Evolutionary conservation across 1,140 invertebrate genomes (phyloP).

Genomic region (Drosophila santomea): DNA sequence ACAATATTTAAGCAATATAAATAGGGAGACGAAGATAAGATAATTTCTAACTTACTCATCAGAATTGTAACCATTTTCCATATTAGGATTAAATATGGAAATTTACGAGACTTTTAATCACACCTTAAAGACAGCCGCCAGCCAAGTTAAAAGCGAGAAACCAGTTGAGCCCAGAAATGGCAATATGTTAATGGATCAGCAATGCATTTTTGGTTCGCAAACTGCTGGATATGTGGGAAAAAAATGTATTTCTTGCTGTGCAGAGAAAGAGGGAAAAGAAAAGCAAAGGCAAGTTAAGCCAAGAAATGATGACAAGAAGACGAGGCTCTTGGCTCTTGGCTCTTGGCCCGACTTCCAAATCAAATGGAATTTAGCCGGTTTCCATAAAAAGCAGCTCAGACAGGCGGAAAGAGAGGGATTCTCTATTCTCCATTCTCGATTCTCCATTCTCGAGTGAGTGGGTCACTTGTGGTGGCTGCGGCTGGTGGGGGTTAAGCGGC

Average conservation of each 20-base stretch:
- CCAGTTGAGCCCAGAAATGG: not conserved
- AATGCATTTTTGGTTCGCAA: not conserved
- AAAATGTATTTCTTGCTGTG: conserved; percentile 10
- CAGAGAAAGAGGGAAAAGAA: conserved; percentile 32
- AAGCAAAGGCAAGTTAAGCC: conserved; percentile 19
- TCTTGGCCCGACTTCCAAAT: conserved; percentile 66
- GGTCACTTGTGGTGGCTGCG: conserved; percentile 44
- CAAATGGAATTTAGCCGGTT: conserved; percentile 82
- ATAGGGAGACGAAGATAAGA: conserved; percentile 3
- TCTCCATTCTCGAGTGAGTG: conserved; percentile 41
- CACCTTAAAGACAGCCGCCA: not conserved
- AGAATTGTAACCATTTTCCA: no score
- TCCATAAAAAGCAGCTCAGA: conserved; percentile 74
- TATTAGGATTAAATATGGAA: no score
- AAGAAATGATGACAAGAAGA: conserved; percentile 39
- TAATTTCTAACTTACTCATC: not conserved
- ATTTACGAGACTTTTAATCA: no score
- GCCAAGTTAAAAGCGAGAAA: not conserved
- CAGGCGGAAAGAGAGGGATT: conserved; percentile 24
- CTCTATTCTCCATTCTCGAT: not conserved
- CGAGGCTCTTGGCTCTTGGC: conserved; percentile 59
- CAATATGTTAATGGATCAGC: not conserved
- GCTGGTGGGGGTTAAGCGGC: conserved; percentile 2
- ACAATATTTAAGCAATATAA: not conserved
- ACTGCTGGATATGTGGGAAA: not conserved